phyloP scores from a whole-genome alignment of 2,888 invertebrate genomes.

The Drosophila tripunctata region DNA sequence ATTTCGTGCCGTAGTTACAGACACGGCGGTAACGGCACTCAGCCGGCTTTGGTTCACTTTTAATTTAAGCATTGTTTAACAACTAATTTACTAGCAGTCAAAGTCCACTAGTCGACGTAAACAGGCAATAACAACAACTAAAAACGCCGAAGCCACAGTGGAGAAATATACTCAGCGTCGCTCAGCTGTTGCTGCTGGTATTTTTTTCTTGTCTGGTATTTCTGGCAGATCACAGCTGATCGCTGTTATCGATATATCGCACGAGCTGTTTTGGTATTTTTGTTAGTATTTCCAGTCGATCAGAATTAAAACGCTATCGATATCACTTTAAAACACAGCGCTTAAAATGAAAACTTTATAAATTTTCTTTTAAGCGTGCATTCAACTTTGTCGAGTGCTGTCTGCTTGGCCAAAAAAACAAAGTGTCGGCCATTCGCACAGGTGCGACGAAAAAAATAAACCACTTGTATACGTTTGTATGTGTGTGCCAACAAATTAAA shows the following conservation, averaged over 20 bases:
- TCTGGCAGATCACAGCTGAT: conserved; percentile 55
- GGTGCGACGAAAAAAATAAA: conserved; percentile 57
- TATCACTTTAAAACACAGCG: too few species aligned
- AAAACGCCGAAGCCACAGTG: not conserved
- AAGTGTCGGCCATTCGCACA: conserved; percentile 21
- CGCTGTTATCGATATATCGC: conserved; percentile 42
- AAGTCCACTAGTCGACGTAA: conserved; percentile 61
- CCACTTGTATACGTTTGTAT: conserved; percentile 22
- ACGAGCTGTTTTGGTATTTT: too few species aligned
- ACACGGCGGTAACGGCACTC: not conserved
- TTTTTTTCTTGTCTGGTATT: conserved; percentile 29
- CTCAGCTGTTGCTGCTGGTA: conserved; percentile 31
- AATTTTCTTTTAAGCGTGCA: not conserved
- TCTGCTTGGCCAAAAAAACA: too few species aligned
- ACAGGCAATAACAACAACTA: conserved; percentile 27
- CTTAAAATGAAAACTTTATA: not conserved
- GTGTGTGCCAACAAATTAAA: conserved; percentile 64
- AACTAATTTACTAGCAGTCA: conserved; percentile 46
- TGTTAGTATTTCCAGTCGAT: too few species aligned
- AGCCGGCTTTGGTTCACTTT: conserved; percentile 39
- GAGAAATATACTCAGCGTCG: not conserved
- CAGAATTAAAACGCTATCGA: too few species aligned
- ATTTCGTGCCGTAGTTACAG: conserved; percentile 34
- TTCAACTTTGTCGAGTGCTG: too few species aligned
- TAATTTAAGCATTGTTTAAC: conserved; percentile 49